phyloP scores from a whole-genome alignment of 2,113 vertebrate genomes.

The Ursus arctos region DNA sequence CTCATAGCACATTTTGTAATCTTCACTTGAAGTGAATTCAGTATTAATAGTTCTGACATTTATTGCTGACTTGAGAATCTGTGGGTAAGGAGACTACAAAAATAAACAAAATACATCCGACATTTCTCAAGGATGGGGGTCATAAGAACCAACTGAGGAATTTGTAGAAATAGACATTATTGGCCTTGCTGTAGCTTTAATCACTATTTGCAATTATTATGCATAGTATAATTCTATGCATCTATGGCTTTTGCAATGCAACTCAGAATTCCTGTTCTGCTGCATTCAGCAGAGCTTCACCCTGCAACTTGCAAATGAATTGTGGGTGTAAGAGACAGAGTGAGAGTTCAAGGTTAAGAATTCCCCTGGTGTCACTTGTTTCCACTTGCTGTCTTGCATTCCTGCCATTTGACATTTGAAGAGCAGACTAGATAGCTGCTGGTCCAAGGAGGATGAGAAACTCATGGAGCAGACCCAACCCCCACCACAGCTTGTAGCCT shows the following conservation, averaged over 20 bases:
- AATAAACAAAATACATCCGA: neutral
- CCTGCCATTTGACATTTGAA: neutral
- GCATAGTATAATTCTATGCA: neutral
- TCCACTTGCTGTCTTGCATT: neutral
- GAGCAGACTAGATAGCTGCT: neutral
- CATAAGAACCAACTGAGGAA: neutral
- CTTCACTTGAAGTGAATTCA: conserved; percentile 14
- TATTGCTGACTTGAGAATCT: neutral
- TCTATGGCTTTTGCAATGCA: neutral
- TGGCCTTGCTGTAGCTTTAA: neutral
- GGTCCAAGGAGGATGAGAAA: neutral
- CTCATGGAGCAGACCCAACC: neutral
- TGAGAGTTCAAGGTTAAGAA: neutral
- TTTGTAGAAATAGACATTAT: neutral
- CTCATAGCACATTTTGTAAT: neutral
- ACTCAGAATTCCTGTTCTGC: neutral
- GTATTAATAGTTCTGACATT: neutral
- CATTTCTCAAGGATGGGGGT: neutral
- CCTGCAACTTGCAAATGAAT: no score
- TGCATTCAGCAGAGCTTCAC: neutral
- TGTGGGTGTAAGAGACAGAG: neutral
- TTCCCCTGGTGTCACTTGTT: neutral
- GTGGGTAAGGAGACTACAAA: neutral
- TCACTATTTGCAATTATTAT: neutral
- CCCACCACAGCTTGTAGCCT: neutral